A percentile compares a stretch with the other conserved stretches of the same genome.
Evolutionary conservation across 2,113 vertebrate genomes (phyloP).

Genomic region (Andinoacara biseriatus): DNA sequence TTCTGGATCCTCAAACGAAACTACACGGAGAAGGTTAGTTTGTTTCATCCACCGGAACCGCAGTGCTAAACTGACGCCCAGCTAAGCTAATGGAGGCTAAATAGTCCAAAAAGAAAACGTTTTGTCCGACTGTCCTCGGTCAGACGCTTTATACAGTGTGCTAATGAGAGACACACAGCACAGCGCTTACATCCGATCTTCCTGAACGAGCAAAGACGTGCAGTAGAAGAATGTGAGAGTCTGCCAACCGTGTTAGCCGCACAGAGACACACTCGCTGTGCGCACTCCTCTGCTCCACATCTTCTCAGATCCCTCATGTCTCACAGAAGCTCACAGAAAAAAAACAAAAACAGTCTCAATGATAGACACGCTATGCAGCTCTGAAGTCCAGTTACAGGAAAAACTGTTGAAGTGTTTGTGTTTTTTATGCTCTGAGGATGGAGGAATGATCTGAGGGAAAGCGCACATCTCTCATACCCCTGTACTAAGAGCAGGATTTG

Average conservation of each 20-base stretch:
- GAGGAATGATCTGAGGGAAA: too few relatives aligned
- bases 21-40: neutral
- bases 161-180: neutral
- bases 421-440: too few relatives aligned
- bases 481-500: too few relatives aligned
- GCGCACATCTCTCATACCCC: too few relatives aligned
- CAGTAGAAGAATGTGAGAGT: neutral
- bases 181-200: neutral
- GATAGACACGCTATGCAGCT: too few relatives aligned
- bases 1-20: neutral
- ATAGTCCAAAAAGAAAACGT: neutral
- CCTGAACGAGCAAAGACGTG: neutral
- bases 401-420: too few relatives aligned
- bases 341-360: too few relatives aligned
- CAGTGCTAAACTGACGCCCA: neutral
- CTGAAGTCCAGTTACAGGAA: too few relatives aligned
- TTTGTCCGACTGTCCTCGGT: neutral
- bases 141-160: neutral
- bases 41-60: neutral
- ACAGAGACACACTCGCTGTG: too few relatives aligned
- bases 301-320: too few relatives aligned
- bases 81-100: neutral
- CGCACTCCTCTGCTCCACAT: too few relatives aligned
- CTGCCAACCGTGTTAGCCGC: neutral
- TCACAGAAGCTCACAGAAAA: too few relatives aligned